phyloP scores from a whole-genome alignment of 2,113 vertebrate genomes.

The Eolophus roseicapilla region DNA sequence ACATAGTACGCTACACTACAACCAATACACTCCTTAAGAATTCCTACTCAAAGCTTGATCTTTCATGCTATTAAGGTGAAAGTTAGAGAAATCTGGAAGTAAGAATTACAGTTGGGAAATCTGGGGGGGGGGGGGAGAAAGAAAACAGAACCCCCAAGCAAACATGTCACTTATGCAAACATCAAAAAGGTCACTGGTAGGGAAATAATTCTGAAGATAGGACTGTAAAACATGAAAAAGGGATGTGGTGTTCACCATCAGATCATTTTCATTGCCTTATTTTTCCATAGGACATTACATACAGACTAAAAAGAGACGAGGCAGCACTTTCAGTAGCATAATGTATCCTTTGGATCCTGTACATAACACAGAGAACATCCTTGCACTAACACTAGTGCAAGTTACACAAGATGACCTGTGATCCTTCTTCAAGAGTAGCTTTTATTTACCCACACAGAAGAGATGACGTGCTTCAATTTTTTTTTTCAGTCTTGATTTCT shows the following conservation, averaged over 20 bases:
- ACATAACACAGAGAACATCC: not conserved
- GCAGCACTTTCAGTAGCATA: not conserved
- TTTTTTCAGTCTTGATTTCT: not conserved
- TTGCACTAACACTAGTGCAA: not conserved
- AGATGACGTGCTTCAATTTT: not conserved
- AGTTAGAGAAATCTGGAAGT: not conserved
- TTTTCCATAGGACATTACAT: not conserved
- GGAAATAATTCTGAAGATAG: not conserved
- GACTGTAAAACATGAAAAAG: not conserved
- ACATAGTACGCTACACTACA: not conserved
- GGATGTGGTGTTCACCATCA: not conserved
- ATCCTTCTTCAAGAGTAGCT: not conserved
- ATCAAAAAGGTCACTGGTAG: not conserved
- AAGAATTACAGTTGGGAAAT: not conserved
- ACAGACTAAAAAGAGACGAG: not conserved
- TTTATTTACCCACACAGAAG: not conserved
- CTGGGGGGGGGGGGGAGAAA: accelerated
- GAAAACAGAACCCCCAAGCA: not conserved
- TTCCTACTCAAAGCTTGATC: not conserved
- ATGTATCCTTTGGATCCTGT: not conserved
- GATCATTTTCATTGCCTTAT: not conserved
- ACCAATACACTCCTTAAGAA: not conserved
- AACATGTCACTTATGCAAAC: not conserved
- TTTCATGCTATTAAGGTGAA: not conserved
- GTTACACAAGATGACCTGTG: not conserved